phyloP scores from a whole-genome alignment of 2,888 invertebrate genomes.

The Pteria penguin region DNA sequence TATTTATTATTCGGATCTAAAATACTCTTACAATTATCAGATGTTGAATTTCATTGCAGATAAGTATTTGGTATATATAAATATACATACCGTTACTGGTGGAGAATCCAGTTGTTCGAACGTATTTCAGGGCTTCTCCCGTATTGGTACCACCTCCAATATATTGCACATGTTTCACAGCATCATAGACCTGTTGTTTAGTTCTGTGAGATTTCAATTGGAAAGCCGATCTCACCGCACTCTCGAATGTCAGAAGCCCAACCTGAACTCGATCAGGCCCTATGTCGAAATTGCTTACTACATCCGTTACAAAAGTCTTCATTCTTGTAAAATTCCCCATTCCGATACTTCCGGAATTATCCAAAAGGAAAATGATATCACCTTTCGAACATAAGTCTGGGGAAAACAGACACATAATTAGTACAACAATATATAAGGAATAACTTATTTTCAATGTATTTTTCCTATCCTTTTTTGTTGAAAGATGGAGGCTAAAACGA shows the following conservation, averaged over 20 bases:
- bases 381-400: too few relatives aligned
- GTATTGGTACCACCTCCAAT: slow-evolving; percentile 11
- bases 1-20: too few relatives aligned
- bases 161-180: neutral
- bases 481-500: too few relatives aligned
- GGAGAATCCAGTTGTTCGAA: neutral
- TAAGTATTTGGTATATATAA: too few relatives aligned
- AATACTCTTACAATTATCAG: too few relatives aligned
- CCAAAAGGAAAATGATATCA: slow-evolving; percentile 9
- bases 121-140: slow-evolving; percentile 6
- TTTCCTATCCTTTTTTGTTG: too few relatives aligned
- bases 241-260: neutral
- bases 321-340: neutral
- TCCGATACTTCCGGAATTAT: slow-evolving; percentile 1
- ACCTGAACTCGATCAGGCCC: neutral
- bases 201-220: neutral
- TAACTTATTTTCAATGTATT: too few relatives aligned
- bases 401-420: too few relatives aligned
- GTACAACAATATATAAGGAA: too few relatives aligned
- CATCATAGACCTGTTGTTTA: neutral
- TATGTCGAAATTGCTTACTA: neutral
- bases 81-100: neutral
- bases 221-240: slow-evolving; percentile 2
- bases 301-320: neutral
- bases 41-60: too few relatives aligned